Evolutionary conservation across 2,113 vertebrate species (phyloP).

Genomic region (Prochilodus magdalenae): DNA sequence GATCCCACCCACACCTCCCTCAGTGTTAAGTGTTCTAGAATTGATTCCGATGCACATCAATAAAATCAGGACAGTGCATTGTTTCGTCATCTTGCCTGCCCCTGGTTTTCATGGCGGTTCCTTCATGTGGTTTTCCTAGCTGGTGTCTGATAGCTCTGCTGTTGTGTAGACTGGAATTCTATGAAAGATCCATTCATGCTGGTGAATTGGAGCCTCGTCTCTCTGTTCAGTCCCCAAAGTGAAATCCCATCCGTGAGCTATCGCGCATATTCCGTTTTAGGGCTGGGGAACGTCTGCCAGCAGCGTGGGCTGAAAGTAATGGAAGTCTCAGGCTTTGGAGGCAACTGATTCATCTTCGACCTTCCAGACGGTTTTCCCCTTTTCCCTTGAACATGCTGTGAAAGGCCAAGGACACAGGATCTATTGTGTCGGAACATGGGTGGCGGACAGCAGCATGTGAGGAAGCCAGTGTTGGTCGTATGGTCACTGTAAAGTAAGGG

Average conservation of each 20-base stretch:
- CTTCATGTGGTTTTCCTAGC: neutral
- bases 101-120: neutral
- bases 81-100: no score
- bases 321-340: neutral
- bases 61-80: no score
- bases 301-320: slow-evolving; percentile 11
- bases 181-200: neutral
- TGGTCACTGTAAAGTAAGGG: neutral
- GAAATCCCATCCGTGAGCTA: neutral
- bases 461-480: neutral
- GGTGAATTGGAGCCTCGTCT: neutral
- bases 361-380: neutral
- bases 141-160: neutral
- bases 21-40: no score
- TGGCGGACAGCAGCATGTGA: slow-evolving; percentile 15
- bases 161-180: neutral
- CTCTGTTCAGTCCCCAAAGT: neutral
- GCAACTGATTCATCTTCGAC: slow-evolving; percentile 7
- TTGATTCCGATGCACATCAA: no score
- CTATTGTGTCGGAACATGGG: slow-evolving; percentile 21
- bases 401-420: slow-evolving; percentile 14
- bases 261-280: slow-evolving; percentile 4
- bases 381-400: slow-evolving; percentile 17
- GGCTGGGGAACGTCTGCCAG: slow-evolving; percentile 9
- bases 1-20: no score